These are phyloP conservation scores for Asarcornis scutulata DNA, from an alignment of 2,113 vertebrate genomes.

Conservation along the genomic window DNA sequence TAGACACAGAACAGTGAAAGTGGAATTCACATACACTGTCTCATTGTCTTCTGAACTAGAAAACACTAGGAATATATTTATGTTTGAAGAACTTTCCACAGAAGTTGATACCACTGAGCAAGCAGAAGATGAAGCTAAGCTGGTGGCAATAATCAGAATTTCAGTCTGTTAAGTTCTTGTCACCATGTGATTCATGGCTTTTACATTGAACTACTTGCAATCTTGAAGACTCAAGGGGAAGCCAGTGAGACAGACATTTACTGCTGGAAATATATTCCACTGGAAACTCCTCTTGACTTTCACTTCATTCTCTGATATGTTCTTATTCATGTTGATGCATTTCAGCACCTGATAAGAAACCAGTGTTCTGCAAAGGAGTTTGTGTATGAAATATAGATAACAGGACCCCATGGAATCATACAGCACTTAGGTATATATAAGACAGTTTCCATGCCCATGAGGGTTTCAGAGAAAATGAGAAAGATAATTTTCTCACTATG, in stretches of 20 bases:
- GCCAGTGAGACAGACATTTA: background rate
- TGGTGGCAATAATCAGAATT: background rate
- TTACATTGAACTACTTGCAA: background rate
- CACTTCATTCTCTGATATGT: background rate
- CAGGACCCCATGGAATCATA: background rate
- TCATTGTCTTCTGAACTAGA: background rate
- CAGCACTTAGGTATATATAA: background rate
- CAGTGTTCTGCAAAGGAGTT: background rate
- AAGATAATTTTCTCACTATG: background rate
- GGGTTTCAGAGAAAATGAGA: background rate
- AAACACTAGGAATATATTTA: background rate
- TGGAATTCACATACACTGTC: background rate
- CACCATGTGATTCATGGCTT: background rate
- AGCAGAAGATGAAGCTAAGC: background rate
- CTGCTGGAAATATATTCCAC: background rate
- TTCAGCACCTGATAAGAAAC: background rate
- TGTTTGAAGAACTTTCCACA: background rate
- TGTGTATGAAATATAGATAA: background rate
- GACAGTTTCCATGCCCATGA: background rate
- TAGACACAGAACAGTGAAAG: background rate
- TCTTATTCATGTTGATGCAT: background rate
- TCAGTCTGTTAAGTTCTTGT: background rate
- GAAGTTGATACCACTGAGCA: background rate
- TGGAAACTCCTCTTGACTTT: background rate
- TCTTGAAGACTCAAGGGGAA: background rate